A percentile compares a stretch with the other conserved stretches of the same genome.
Evolutionary conservation across 2,888 invertebrate genomes (phyloP).

Genomic region (Habroteleia sp.): DNA sequence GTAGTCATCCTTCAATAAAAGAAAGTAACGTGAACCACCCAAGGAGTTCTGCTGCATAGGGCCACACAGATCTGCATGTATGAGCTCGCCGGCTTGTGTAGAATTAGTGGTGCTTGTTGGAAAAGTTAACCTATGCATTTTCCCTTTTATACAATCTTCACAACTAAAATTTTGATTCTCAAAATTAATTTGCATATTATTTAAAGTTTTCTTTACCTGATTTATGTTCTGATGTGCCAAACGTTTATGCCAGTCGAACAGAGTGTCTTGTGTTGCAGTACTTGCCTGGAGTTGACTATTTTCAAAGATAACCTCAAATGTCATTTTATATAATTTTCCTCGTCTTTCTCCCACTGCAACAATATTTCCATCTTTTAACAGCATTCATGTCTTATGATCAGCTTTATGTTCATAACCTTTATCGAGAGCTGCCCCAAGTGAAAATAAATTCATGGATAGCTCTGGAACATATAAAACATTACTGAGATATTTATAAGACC

Average conservation of each 20-base stretch:
- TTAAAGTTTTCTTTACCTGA: conserved; percentile 36
- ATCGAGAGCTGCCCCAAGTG: conserved; percentile 18
- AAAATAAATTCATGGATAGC: conserved; percentile 19
- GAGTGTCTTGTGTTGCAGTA: not conserved
- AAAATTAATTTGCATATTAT: not conserved
- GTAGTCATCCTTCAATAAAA: conserved; percentile 45
- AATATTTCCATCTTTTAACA: conserved; percentile 3
- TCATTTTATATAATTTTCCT: conserved; percentile 16
- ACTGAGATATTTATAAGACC: conserved; percentile 26
- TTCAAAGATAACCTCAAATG: conserved; percentile 2
- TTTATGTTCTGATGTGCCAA: conserved; percentile 54
- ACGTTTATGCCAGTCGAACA: conserved; percentile 33
- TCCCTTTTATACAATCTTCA: conserved; percentile 39
- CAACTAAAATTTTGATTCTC: not conserved
- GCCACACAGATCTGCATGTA: conserved; percentile 62
- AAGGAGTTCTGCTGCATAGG: conserved; percentile 49
- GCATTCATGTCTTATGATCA: conserved; percentile 1
- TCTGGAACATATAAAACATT: conserved; percentile 22
- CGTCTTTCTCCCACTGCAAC: conserved; percentile 30
- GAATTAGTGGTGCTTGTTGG: conserved; percentile 41
- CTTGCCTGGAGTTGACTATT: not conserved
- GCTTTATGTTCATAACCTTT: conserved; percentile 17
- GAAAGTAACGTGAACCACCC: conserved; percentile 38
- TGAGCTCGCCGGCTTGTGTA: conserved; percentile 44
- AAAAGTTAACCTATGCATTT: conserved; percentile 57